Percentiles rank a stretch among this genome's conserved stretches.
Evolutionary conservation across 2,797 vertebrate species (phyloP).

Genomic region (Enteromius treurensis): DNA sequence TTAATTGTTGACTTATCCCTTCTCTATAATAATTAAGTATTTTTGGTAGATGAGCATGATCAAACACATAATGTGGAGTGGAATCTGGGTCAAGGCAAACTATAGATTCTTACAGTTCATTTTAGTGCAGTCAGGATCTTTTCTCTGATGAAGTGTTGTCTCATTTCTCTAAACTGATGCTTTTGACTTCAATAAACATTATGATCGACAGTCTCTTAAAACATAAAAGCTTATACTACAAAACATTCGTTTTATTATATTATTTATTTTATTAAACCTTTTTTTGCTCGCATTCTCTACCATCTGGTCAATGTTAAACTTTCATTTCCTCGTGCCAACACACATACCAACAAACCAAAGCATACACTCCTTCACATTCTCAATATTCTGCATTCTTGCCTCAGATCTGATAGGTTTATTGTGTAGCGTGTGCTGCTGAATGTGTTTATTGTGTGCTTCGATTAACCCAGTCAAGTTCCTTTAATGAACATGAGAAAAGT

Average conservation of each 20-base stretch:
- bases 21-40: too few species aligned
- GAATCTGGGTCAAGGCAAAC: too few species aligned
- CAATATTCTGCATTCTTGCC: background rate
- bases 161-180: background rate
- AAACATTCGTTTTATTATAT: background rate
- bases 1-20: too few species aligned
- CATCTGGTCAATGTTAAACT: background rate
- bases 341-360: background rate
- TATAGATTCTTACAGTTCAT: background rate
- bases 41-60: too few species aligned
- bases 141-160: background rate
- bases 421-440: background rate
- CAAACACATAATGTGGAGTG: too few species aligned
- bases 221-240: too few species aligned
- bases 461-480: background rate
- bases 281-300: background rate
- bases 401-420: background rate
- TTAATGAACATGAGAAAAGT: too few species aligned
- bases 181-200: background rate
- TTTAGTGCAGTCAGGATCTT: background rate
- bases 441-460: background rate
- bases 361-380: background rate
- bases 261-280: too few species aligned
- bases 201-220: background rate
- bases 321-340: background rate